Conservation (phyloP, 2,888 invertebrate genomes). For the Nowickia ferox region DNA sequence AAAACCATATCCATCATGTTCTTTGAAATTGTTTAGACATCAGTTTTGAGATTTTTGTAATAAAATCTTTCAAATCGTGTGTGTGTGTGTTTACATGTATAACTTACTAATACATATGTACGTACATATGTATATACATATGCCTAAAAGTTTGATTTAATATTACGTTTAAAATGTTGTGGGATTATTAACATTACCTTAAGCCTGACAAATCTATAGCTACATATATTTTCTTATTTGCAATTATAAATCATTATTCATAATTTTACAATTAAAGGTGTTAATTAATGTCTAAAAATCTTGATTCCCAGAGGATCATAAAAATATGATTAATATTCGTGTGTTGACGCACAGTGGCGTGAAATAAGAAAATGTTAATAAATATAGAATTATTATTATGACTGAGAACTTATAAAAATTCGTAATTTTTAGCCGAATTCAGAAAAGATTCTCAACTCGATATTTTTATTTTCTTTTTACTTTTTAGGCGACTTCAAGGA, state of each 20-base stretch:
- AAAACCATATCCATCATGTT: conserved; percentile 29
- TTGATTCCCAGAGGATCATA: background rate
- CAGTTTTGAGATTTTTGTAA: no score
- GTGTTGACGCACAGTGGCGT: background rate
- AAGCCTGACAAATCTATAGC: background rate
- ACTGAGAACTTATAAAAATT: no score
- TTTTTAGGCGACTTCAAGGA: no score
- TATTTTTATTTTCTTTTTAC: no score
- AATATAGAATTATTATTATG: background rate
- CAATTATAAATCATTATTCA: background rate
- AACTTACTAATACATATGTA: no score
- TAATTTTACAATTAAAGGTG: conserved; percentile 1
- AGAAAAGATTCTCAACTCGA: no score
- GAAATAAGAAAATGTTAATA: background rate
- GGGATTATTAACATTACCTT: background rate
- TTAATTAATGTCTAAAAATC: background rate
- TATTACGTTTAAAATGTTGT: background rate
- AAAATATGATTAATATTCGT: background rate
- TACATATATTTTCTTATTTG: background rate
- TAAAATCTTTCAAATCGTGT: no score
- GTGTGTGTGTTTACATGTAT: no score
- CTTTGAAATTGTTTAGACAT: no score
- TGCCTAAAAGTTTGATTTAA: background rate
- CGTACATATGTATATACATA: no score
- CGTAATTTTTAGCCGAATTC: no score